Evolutionary conservation across 2,113 vertebrate genomes (phyloP), one percentile per base, ranked within the genome.

Genomic region (Rana temporaria): DNA sequence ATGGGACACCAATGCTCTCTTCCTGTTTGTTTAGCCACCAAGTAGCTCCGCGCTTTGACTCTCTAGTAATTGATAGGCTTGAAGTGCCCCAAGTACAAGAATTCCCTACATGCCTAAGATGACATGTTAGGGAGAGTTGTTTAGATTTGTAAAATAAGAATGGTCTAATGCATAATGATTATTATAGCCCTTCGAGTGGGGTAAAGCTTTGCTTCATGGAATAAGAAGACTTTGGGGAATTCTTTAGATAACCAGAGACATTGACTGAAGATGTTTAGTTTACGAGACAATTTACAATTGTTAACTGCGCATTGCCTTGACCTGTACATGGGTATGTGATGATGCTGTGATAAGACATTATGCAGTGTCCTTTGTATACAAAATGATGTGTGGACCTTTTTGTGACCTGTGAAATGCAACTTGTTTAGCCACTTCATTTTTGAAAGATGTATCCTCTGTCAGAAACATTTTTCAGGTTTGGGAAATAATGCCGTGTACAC

Each of bases 111-210:
- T 87, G 86, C 85, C 85, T 89, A 82, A 52, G 86, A 84, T 85
- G 86, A 79, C 85, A 87, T 42, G 73, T 86, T 85, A 86, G 86
- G 86, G 87, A 85, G 62, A 48, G 84, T 60, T 88, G 86, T 86
- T 90, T 88, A 85, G 76, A 65, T 73, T 85, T 85, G 87, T 87
- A 88, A 90, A 90, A 88, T 0, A 72, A 84, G 86, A 84, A 75
- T 84, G 3, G 30, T 20, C 85, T 85, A 87, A 85, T 85, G 73
- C 12, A 56, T 64, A 34, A 71, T 70, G 67, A 82, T 84, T 81
- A 81, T 86, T 84, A 14, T 60, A 32, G 82, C 73, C 82, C 80
- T n/a, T 57, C 85, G 70, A 87, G 81, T 76, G 84, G 0, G 1
- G 48, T 6, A 22, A 19, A 0, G 1, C 68, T 42, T 63, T 48